A percentile compares a stretch with the other conserved stretches of the same genome.
Evolutionary conservation across 1,140 invertebrate species (phyloP).

Genomic region (Vanessa atalanta): DNA sequence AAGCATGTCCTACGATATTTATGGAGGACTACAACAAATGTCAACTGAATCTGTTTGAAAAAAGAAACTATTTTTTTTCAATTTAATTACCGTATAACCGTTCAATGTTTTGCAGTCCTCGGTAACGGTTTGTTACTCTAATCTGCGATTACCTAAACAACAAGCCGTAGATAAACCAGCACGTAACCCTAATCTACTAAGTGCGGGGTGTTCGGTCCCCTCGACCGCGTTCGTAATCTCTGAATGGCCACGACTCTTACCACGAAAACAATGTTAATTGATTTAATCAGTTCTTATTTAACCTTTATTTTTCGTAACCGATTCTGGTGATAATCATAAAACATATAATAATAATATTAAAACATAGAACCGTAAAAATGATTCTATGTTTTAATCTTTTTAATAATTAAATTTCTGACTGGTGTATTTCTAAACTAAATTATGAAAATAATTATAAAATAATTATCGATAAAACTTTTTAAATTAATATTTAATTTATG

Average conservation of each 20-base stretch:
- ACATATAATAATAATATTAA: too few species aligned
- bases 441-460: too few species aligned
- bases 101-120: background rate
- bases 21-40: too few species aligned
- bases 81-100: background rate
- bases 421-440: too few species aligned
- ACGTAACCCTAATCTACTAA: constrained; percentile 39
- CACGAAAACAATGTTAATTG: constrained; percentile 6
- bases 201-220: constrained; percentile 22
- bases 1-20: too few species aligned
- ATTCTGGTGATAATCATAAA: background rate
- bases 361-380: too few species aligned
- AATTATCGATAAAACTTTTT: too few species aligned
- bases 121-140: constrained; percentile 26
- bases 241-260: constrained; percentile 9
- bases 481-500: too few species aligned
- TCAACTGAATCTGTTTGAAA: too few species aligned
- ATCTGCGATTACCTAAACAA: constrained; percentile 32
- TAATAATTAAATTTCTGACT: too few species aligned
- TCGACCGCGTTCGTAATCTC: constrained; percentile 13
- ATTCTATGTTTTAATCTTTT: too few species aligned
- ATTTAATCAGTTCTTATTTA: constrained; percentile 3
- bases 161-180: constrained; percentile 35
- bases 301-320: background rate
- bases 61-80: too few species aligned